Conservation (phyloP, 1,140 invertebrate genomes). For the Macrocentrus cingulum region DNA sequence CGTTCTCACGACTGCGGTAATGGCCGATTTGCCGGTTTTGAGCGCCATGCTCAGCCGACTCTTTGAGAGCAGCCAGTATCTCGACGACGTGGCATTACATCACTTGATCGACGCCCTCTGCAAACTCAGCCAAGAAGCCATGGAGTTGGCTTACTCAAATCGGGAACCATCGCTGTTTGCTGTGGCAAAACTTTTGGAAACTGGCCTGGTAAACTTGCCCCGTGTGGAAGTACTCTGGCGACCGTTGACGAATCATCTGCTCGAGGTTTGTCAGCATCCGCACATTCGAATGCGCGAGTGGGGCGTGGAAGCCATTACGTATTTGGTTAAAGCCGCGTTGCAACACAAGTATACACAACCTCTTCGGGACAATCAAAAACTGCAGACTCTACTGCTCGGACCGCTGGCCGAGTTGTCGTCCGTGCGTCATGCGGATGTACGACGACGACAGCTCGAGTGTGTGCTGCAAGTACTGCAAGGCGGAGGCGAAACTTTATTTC, state of each 20-base stretch:
- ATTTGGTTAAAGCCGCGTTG: constrained; percentile 90
- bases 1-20: constrained; percentile 93
- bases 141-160: constrained; percentile 95
- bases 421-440: constrained; percentile 88
- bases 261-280: constrained; percentile 95
- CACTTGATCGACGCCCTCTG: constrained; percentile 96
- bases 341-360: constrained; percentile 84
- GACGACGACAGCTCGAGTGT: constrained; percentile 93
- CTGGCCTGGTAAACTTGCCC: constrained; percentile 90
- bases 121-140: constrained; percentile 93
- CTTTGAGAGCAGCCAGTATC: constrained; percentile 91
- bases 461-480: constrained; percentile 90
- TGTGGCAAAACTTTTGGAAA: constrained; percentile 95
- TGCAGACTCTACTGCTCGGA: constrained; percentile 82
- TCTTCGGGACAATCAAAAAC: constrained; percentile 81
- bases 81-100: constrained; percentile 93
- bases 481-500: constrained; percentile 85
- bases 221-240: constrained; percentile 94
- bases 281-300: constrained; percentile 94
- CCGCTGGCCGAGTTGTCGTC: constrained; percentile 88
- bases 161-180: constrained; percentile 96
- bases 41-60: constrained; percentile 90
- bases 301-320: constrained; percentile 96
- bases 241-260: constrained; percentile 92
- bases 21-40: constrained; percentile 91